Conservation (phyloP, 2,888 invertebrate species). For the Pyrrhia umbra region DNA sequence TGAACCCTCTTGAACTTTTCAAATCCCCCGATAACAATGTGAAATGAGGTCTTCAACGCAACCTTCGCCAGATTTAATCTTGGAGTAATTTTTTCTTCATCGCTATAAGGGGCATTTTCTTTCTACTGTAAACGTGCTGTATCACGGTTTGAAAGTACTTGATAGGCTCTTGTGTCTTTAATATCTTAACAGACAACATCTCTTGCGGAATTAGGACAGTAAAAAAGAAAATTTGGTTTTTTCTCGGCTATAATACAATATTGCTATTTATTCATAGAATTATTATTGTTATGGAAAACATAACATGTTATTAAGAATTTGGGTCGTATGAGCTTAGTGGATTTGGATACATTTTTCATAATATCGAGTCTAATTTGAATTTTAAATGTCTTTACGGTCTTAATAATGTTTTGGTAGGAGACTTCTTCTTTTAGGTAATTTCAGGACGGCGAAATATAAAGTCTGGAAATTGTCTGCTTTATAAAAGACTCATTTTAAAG, state of each 20-base stretch:
- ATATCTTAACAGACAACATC: conserved; percentile 74
- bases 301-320: conserved; percentile 44
- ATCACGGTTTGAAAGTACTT: conserved; percentile 66
- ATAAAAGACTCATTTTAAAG: conserved; percentile 16
- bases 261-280: conserved; percentile 58
- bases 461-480: conserved; percentile 25
- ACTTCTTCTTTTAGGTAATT: conserved; percentile 28
- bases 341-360: conserved; percentile 38
- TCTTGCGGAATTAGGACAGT: conserved; percentile 66
- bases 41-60: conserved; percentile 61
- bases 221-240: conserved; percentile 66
- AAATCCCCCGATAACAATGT: conserved; percentile 69
- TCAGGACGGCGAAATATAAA: conserved; percentile 3
- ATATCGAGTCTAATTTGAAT: conserved; percentile 47
- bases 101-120: conserved; percentile 58
- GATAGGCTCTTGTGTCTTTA: conserved; percentile 71
- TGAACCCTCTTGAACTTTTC: conserved; percentile 63
- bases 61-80: conserved; percentile 70
- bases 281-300: conserved; percentile 53
- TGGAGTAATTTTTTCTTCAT: conserved; percentile 65
- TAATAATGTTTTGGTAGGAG: conserved; percentile 31
- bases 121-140: conserved; percentile 67
- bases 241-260: conserved; percentile 38
- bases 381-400: conserved; percentile 46
- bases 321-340: conserved; percentile 25